These are phyloP conservation scores for Tetranychus piercei DNA, from an alignment of 2,888 invertebrate species.

Conservation along the genomic window DNA sequence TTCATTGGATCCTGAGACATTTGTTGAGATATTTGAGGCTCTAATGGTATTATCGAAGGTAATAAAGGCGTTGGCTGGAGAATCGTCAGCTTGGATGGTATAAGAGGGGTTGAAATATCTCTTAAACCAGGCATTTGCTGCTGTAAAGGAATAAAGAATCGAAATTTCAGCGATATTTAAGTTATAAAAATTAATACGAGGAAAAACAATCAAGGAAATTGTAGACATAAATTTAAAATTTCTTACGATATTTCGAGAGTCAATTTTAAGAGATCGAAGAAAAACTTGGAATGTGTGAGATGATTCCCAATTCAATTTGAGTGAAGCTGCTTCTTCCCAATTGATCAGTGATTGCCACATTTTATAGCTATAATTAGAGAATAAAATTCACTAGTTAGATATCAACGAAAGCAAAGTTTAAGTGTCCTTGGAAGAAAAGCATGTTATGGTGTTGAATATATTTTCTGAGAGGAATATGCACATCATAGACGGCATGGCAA, in stretches of 20 bases:
- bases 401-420: background rate
- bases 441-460: background rate
- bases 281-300: conserved; percentile 11
- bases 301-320: conserved; percentile 9
- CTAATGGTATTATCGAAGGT: background rate
- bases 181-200: background rate
- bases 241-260: background rate
- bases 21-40: background rate
- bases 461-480: background rate
- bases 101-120: background rate
- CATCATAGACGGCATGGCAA: no score
- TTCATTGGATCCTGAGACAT: background rate
- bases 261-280: background rate
- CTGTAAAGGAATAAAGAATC: background rate
- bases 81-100: background rate
- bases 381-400: background rate
- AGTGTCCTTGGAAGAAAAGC: background rate
- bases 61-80: background rate
- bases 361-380: background rate
- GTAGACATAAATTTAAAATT: background rate
- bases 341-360: background rate
- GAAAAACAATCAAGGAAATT: background rate
- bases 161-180: background rate
- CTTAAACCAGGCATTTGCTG: background rate
- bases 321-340: background rate